Percentiles rank a stretch among this genome's conserved stretches.
These are phyloP conservation scores for Eulemur rufifrons DNA, from an alignment of 2,113 vertebrate species.

Conservation along the genomic window DNA sequence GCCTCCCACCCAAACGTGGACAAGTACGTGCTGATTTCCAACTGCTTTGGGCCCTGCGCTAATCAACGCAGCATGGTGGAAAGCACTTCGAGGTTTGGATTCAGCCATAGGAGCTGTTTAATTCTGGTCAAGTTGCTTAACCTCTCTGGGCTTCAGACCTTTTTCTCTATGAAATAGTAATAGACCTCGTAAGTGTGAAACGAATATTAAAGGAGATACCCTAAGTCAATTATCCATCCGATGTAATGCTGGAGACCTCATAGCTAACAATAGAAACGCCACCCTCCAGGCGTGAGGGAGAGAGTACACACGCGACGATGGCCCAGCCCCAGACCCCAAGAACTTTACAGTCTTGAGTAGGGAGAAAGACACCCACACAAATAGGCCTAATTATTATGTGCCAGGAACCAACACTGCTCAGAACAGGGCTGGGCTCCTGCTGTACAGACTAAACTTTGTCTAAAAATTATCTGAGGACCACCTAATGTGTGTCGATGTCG, in stretches of 20 bases:
- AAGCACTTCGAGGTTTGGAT: background rate
- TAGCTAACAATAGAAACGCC: background rate
- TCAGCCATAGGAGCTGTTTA: background rate
- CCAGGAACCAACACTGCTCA: slow-evolving; percentile 73
- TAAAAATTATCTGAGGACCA: slow-evolving; percentile 94
- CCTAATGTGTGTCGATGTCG: slow-evolving; percentile 92
- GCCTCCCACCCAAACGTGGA: background rate
- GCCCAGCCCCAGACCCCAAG: background rate
- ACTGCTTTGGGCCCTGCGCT: fast-evolving
- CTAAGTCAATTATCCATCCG: fast-evolving
- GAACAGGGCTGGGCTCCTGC: slow-evolving; percentile 86
- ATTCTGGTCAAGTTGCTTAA: background rate
- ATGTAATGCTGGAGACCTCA: background rate
- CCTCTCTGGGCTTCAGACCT: background rate
- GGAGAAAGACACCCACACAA: background rate
- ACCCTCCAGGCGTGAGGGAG: background rate
- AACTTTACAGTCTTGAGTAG: background rate
- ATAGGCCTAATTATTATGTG: background rate
- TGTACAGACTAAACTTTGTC: slow-evolving; percentile 82
- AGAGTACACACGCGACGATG: fast-evolving
- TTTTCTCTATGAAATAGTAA: background rate
- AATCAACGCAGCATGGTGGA: fast-evolving
- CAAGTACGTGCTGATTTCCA: background rate
- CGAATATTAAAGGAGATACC: background rate
- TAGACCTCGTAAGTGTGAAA: background rate